Evolutionary conservation across 1,140 invertebrate species (phyloP).

Genomic region (Heterodera carotae): DNA sequence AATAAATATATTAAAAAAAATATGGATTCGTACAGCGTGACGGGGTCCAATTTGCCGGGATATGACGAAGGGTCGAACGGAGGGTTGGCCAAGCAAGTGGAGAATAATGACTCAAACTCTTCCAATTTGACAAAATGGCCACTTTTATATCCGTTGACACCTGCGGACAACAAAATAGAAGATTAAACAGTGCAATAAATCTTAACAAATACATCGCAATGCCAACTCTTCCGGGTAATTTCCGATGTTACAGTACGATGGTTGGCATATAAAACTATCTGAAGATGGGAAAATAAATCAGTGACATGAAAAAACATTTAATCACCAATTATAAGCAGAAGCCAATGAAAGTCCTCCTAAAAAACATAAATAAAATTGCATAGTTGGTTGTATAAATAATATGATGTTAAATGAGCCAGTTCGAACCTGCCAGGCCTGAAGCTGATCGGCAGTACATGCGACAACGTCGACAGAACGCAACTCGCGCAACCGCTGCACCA

Average conservation of each 20-base stretch:
- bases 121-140: constrained; percentile 31
- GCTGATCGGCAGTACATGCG: constrained; percentile 6
- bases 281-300: neutral
- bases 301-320: neutral
- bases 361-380: no score
- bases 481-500: constrained; percentile 17
- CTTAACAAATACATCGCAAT: constrained; percentile 20
- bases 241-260: constrained; percentile 11
- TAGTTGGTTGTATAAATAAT: neutral
- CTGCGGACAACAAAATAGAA: neutral
- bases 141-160: constrained; percentile 28
- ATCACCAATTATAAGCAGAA: constrained; percentile 30
- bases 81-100: constrained; percentile 16
- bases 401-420: neutral
- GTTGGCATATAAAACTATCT: constrained; percentile 21
- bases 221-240: constrained; percentile 29
- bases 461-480: neutral
- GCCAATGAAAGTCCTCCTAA: constrained; percentile 29
- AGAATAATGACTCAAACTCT: constrained; percentile 28
- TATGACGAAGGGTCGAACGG: constrained; percentile 20
- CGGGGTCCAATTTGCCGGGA: constrained; percentile 26
- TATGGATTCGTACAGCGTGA: constrained; percentile 20
- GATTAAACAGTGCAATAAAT: neutral
- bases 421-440: constrained; percentile 14
- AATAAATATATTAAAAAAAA: neutral